These are phyloP conservation scores for Lissocephala sabroskyi DNA, from an alignment of 2,888 invertebrate genomes.

Conservation along the genomic window DNA sequence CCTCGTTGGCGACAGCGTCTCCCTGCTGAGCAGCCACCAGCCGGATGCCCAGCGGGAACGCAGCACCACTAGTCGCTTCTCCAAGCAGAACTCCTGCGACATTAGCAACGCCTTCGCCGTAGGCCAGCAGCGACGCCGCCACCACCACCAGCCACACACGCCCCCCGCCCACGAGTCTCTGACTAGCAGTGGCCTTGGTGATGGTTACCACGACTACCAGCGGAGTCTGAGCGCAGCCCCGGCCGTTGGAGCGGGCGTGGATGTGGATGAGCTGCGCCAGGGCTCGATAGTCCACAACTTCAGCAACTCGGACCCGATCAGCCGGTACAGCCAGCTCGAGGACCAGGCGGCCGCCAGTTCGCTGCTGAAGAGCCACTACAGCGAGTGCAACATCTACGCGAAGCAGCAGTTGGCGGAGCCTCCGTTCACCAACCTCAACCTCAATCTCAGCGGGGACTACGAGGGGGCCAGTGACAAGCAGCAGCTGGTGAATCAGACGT, in stretches of 20 bases:
- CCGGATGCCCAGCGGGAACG: slow-evolving; percentile 44
- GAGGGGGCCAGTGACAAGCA: slow-evolving; percentile 64
- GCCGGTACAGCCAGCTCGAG: slow-evolving; percentile 46
- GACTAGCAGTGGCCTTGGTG: slow-evolving; percentile 30
- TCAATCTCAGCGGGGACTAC: slow-evolving; percentile 49
- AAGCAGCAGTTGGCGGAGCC: slow-evolving; percentile 64
- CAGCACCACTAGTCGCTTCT: slow-evolving; percentile 54
- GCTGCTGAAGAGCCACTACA: slow-evolving; percentile 69
- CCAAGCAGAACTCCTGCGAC: slow-evolving; percentile 67
- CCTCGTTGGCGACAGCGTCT: slow-evolving; percentile 45
- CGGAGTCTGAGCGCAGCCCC: slow-evolving; percentile 52
- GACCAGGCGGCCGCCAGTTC: slow-evolving; percentile 32
- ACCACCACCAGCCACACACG: slow-evolving; percentile 20
- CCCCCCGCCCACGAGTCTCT: slow-evolving; percentile 27
- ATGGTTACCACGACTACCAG: slow-evolving; percentile 54
- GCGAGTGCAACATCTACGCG: slow-evolving; percentile 67
- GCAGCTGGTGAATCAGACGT: slow-evolving; percentile 69
- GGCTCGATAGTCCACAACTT: slow-evolving; percentile 48
- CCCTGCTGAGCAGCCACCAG: slow-evolving; percentile 46
- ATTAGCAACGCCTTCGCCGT: slow-evolving; percentile 25
- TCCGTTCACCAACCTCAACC: slow-evolving; percentile 54
- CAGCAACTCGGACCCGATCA: slow-evolving; percentile 60
- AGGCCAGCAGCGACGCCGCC: slow-evolving; percentile 10
- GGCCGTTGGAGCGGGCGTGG: slow-evolving; percentile 13
- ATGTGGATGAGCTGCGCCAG: slow-evolving; percentile 7